These are phyloP conservation scores for Malurus splendens DNA, from an alignment of 2,797 vertebrate species.

Conservation along the genomic window DNA sequence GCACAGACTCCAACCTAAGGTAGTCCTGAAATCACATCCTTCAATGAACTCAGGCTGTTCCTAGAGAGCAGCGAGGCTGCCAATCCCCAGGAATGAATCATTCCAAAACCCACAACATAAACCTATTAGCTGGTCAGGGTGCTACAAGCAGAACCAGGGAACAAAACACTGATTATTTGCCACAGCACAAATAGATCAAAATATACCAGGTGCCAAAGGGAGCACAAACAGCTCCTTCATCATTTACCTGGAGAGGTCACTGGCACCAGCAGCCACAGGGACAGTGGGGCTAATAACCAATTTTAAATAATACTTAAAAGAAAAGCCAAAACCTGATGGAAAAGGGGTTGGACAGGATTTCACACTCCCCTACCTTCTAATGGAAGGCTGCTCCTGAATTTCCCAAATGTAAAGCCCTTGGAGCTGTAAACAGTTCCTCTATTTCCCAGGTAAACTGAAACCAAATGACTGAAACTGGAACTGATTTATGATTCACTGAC, in stretches of 20 bases:
- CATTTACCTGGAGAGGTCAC: background rate
- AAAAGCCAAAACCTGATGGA: background rate
- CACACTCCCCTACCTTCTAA: background rate
- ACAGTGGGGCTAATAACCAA: background rate
- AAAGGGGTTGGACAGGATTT: background rate
- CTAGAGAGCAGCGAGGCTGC: slow-evolving; percentile 56
- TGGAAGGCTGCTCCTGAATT: background rate
- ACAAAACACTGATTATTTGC: slow-evolving; percentile 9
- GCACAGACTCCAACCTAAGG: background rate
- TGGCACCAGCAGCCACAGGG: slow-evolving; percentile 7
- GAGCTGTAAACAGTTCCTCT: background rate
- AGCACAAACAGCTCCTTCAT: background rate
- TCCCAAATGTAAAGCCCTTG: background rate
- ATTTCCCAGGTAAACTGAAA: background rate
- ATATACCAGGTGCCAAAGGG: background rate
- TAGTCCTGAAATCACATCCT: background rate
- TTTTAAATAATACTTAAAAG: background rate
- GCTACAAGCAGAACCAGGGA: background rate
- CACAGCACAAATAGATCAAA: background rate
- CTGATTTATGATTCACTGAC: background rate
- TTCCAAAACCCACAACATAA: slow-evolving; percentile 43
- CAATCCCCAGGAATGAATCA: slow-evolving; percentile 50
- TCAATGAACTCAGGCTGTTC: slow-evolving; percentile 29
- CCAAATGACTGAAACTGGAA: background rate
- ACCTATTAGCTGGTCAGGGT: slow-evolving; percentile 42